These are phyloP conservation scores for Atrichornis clamosus DNA, from an alignment of 2,113 vertebrate genomes.

Conservation along the genomic window DNA sequence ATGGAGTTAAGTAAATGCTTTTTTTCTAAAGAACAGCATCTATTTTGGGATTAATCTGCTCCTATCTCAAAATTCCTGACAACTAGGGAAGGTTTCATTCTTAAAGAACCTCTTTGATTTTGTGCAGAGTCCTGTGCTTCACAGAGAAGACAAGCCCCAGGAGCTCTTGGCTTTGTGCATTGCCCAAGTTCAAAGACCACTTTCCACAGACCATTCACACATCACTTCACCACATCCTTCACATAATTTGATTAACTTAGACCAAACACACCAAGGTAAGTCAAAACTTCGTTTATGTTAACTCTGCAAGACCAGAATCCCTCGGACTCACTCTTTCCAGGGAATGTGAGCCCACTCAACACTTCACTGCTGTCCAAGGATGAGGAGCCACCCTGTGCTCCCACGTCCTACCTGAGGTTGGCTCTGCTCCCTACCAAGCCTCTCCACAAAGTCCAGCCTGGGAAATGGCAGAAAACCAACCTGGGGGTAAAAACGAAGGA, in stretches of 20 bases:
- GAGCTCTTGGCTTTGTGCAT: not conserved
- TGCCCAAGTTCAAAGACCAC: not conserved
- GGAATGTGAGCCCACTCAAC: not conserved
- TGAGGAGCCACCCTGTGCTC: not conserved
- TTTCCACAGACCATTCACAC: not conserved
- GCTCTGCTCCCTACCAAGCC: not conserved
- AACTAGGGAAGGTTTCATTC: not conserved
- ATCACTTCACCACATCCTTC: not conserved
- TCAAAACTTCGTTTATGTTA: not conserved
- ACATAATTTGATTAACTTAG: not conserved
- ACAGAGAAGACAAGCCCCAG: not conserved
- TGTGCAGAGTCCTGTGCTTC: not conserved
- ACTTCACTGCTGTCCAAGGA: not conserved
- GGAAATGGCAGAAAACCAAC: not conserved
- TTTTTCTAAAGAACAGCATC: not conserved
- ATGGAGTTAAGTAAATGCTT: constrained; percentile 70
- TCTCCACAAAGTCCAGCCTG: not conserved
- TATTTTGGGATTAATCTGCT: not conserved
- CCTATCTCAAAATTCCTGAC: not conserved
- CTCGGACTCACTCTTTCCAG: not conserved
- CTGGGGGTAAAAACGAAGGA: not conserved
- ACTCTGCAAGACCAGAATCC: not conserved
- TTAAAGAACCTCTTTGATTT: not conserved
- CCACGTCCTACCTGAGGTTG: not conserved
- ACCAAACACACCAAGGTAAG: not conserved